Percentiles rank a stretch among this genome's conserved stretches.
Evolutionary conservation across 2,113 vertebrate species (phyloP).

Genomic region (Tachysurus vachellii): DNA sequence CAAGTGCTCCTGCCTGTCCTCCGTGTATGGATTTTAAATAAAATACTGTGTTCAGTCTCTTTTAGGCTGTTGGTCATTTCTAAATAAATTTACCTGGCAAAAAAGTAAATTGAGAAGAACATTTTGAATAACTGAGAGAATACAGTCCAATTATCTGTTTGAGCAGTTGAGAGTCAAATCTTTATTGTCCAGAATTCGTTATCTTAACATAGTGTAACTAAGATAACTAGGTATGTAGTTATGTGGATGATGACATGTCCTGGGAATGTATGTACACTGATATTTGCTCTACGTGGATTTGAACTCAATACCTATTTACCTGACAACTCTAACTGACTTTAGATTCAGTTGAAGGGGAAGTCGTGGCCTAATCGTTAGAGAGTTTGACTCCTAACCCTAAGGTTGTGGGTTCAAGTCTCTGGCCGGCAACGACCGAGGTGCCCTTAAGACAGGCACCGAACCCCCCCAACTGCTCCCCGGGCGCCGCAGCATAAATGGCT

Average conservation of each 20-base stretch:
- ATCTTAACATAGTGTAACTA: not conserved
- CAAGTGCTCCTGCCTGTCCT: conserved; percentile 3
- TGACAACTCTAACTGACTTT: not conserved
- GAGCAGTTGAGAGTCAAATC: not conserved
- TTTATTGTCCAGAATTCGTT: not conserved
- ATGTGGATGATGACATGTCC: not conserved
- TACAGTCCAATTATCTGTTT: not conserved
- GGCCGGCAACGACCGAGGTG: too few relatives aligned
- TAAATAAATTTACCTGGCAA: not conserved
- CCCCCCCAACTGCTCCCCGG: too few relatives aligned
- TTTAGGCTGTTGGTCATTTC: not conserved
- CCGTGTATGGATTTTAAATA: conserved; percentile 11
- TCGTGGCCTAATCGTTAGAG: too few relatives aligned
- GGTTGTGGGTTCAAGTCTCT: too few relatives aligned
- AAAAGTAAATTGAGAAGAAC: not conserved
- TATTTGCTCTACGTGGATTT: not conserved
- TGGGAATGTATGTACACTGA: not conserved
- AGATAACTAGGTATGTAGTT: not conserved
- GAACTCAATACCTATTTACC: not conserved
- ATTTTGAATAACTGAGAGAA: not conserved
- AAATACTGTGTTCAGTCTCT: not conserved
- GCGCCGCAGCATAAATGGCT: too few relatives aligned
- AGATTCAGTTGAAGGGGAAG: too few relatives aligned
- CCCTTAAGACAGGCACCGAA: too few relatives aligned
- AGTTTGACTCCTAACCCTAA: too few relatives aligned